Evolutionary conservation across 2,113 vertebrate genomes (phyloP).

Genomic region (Urocynchramus pylzowi): DNA sequence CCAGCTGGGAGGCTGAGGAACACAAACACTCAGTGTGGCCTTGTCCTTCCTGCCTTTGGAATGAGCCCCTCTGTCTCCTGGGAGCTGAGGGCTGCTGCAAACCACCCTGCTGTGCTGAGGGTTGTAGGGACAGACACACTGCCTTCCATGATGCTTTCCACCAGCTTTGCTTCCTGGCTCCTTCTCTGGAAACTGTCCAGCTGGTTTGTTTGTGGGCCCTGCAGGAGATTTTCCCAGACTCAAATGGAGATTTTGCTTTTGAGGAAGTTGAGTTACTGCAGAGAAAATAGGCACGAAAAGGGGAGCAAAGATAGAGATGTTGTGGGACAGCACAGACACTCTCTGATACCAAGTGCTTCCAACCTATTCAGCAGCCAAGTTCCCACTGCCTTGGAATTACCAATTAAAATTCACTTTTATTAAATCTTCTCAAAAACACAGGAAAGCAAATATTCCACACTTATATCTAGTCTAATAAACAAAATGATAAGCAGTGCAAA

Average conservation of each 20-base stretch:
- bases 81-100: neutral
- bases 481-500: neutral
- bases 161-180: neutral
- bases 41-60: neutral
- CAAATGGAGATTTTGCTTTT: neutral
- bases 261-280: neutral
- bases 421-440: neutral
- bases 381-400: neutral
- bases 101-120: neutral
- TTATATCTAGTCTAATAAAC: neutral
- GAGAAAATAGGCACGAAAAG: neutral
- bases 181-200: neutral
- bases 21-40: neutral
- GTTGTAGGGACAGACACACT: fast-evolving
- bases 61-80: neutral
- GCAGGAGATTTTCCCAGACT: neutral
- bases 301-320: neutral
- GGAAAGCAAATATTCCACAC: neutral
- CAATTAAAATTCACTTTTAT: neutral
- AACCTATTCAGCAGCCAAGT: neutral
- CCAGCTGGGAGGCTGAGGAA: neutral
- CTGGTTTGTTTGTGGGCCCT: neutral
- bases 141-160: neutral
- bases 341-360: neutral
- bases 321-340: neutral